These are phyloP conservation scores for Tapirus terrestris DNA, from an alignment of 2,113 vertebrate genomes.

Conservation along the genomic window DNA sequence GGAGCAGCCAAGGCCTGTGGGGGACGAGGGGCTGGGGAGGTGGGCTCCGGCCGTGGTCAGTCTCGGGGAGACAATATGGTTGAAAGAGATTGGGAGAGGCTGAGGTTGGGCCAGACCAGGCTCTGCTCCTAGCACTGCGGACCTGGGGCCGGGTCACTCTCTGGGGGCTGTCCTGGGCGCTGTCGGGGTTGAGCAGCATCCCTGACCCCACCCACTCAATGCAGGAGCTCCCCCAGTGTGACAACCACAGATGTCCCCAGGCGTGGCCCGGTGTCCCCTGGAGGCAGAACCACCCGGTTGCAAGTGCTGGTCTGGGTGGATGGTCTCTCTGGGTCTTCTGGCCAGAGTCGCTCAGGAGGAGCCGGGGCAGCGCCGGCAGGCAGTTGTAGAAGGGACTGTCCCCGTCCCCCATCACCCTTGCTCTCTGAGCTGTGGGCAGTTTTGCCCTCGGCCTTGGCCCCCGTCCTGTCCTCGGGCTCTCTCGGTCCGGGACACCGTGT, in stretches of 20 bases:
- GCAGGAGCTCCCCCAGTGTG: background rate
- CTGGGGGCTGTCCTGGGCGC: background rate
- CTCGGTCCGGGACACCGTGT: background rate
- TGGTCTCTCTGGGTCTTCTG: background rate
- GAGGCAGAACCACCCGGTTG: background rate
- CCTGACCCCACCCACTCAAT: background rate
- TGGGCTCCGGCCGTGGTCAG: background rate
- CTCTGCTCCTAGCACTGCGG: background rate
- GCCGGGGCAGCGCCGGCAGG: background rate
- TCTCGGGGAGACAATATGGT: background rate
- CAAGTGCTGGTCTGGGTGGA: no score
- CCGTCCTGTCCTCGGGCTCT: background rate
- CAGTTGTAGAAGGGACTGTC: background rate
- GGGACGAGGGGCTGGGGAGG: background rate
- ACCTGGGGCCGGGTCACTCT: fast-evolving
- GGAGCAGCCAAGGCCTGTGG: background rate
- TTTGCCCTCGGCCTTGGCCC: no score
- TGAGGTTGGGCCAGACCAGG: background rate
- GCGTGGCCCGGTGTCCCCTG: no score
- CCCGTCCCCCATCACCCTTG: fast-evolving
- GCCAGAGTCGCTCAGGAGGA: background rate
- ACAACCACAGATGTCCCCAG: no score
- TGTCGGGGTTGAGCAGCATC: background rate
- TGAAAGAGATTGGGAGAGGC: background rate
- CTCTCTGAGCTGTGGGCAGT: background rate